Evolutionary conservation across 2,888 invertebrate genomes (phyloP).

Genomic region (Nipponacmea schrenckii): DNA sequence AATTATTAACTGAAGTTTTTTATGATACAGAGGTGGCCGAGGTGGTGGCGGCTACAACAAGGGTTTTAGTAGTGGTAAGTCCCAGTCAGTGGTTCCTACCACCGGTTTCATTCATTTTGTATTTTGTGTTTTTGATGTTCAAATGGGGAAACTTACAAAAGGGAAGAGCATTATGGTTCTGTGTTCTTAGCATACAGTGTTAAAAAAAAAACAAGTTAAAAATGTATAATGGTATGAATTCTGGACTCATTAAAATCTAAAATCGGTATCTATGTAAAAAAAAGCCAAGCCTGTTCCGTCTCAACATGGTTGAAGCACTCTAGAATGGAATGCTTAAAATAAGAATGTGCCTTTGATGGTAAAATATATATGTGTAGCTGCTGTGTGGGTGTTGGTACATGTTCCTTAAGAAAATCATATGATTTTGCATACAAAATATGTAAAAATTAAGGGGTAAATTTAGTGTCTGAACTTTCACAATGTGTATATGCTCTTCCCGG

Average conservation of each 20-base stretch:
- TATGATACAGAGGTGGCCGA: conserved; percentile 60
- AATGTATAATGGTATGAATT: not conserved
- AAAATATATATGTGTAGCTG: no score
- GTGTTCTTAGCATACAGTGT: not conserved
- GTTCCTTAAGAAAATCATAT: no score
- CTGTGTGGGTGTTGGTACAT: no score
- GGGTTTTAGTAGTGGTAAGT: conserved; percentile 62
- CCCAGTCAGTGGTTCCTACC: conserved; percentile 34
- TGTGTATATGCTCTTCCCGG: no score
- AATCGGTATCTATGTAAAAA: no score
- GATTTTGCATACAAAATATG: no score
- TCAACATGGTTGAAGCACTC: not conserved
- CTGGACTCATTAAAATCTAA: not conserved
- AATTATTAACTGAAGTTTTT: conserved; percentile 15
- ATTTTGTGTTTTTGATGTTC: conserved; percentile 5
- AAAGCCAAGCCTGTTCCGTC: not conserved
- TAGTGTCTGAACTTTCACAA: no score
- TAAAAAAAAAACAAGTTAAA: not conserved
- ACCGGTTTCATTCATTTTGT: conserved; percentile 16
- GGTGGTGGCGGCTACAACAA: conserved; percentile 62
- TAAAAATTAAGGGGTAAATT: no score
- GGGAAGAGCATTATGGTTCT: not conserved
- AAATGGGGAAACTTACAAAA: not conserved
- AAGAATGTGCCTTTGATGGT: no score
- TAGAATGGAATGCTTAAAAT: not conserved